phyloP scores from a whole-genome alignment of 30 jellyfish, hydroid and myxozoan species.

The Aurelia coerulea region DNA sequence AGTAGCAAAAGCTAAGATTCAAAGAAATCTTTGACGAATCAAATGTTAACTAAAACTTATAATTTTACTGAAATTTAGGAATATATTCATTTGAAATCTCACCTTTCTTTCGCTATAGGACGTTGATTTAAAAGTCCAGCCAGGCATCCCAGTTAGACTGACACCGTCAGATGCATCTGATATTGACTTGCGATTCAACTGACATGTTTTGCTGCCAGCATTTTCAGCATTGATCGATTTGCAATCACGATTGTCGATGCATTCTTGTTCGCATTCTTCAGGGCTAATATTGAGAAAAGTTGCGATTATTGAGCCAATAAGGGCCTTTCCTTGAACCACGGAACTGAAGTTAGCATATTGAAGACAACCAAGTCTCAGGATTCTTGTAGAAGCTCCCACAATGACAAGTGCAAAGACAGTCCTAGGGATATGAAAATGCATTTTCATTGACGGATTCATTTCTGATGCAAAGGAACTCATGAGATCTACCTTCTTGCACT shows the following conservation, averaged over 20 bases:
- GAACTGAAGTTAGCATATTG: slow-evolving; percentile 10
- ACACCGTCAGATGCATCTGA: slow-evolving; percentile 21
- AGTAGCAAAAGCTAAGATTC: no score
- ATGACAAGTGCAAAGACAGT: not conserved
- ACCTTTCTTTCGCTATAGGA: not conserved
- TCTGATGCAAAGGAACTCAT: no score
- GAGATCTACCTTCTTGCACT: no score
- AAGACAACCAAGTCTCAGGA: not conserved
- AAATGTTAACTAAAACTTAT: no score
- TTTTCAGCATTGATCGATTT: slow-evolving; percentile 2
- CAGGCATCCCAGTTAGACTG: not conserved
- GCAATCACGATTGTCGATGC: slow-evolving; percentile 3
- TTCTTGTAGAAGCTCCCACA: not conserved
- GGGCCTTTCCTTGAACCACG: not conserved
- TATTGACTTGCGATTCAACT: not conserved
- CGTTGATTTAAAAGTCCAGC: slow-evolving; percentile 36
- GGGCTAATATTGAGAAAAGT: not conserved
- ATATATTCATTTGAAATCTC: not conserved
- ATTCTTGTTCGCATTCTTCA: slow-evolving; percentile 2
- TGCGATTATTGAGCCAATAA: not conserved
- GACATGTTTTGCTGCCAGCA: slow-evolving; percentile 1
- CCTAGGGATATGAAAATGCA: no score
- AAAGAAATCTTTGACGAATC: no score
- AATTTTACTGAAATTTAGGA: no score
- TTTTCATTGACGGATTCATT: no score